Conservation (phyloP, 2,113 vertebrate genomes). For the Catharus minimus region DNA sequence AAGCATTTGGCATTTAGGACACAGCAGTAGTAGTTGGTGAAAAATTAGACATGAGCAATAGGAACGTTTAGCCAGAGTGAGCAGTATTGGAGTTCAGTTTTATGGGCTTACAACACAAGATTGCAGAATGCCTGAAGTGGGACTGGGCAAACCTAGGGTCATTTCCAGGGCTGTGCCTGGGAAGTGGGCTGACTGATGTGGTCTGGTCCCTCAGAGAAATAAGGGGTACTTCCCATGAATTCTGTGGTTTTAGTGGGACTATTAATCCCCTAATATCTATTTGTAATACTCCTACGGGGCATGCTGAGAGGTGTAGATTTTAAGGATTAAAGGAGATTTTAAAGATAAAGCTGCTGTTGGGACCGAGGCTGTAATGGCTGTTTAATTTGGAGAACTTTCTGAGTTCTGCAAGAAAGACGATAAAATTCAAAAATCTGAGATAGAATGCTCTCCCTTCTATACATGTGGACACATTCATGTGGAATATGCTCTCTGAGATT, state of each 20-base stretch:
- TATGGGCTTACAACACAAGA: background rate
- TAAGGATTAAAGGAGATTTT: background rate
- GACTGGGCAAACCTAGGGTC: background rate
- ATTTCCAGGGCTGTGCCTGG: background rate
- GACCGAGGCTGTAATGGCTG: background rate
- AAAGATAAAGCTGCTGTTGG: background rate
- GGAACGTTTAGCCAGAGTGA: background rate
- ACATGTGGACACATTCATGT: background rate
- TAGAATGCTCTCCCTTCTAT: background rate
- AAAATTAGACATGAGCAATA: background rate
- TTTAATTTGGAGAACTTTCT: background rate
- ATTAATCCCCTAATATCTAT: background rate
- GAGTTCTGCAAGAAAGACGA: background rate
- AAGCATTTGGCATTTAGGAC: background rate
- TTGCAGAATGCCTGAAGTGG: background rate
- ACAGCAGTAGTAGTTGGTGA: background rate
- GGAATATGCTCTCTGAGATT: background rate
- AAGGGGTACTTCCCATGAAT: background rate
- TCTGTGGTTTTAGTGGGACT: background rate
- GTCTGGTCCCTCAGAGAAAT: background rate
- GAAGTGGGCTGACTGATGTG: background rate
- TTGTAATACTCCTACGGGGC: background rate
- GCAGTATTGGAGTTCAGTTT: background rate
- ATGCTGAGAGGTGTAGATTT: background rate
- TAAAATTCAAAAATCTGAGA: background rate